Evolutionary conservation across 37 sponge, comb jelly and placozoan species (phyloP), one percentile per base, ranked within the genome.

Genomic region (Mnemiopsis leidyi): DNA sequence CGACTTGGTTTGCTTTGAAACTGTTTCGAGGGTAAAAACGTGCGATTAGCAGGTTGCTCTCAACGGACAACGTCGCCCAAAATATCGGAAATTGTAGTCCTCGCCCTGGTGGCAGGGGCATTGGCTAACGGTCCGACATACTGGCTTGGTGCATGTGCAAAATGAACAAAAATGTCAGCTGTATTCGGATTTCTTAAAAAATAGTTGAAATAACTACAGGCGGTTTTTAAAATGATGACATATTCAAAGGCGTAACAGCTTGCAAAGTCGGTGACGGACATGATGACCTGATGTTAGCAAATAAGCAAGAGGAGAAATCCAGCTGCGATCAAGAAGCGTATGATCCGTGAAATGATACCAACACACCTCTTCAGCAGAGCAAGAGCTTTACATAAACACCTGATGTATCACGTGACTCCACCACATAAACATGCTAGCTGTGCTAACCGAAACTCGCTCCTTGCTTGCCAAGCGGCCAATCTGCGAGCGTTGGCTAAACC

Each of bases 391-490:
- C 9, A 31, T 31, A 77, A 77, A 9, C 79, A 77, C 79, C 20
- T 77, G 79, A 28, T 34, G 36, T 32, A 3, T 13, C 79, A 32
- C 79, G 79, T 77, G 79, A 77, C 36, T 34, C 9, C 32, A 77
- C 79, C 79, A 34, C 79, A 77, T 32, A 77, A 77, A 77, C 79
- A 77, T 77, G 79, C 79, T 77, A 77, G 79, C 79, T 77, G 79
- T 77, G 79, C 32, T 77, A 77, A 77, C 79, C 79, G 79, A 77
- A 26, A 31, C 79, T 77, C 18, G 79, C 79, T 77, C 79, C 79
- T 77, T 77, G 79, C 79, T 34, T 77, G 79, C 79, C 79, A 77
- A 77, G 35, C 79, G 33, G 32, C 79, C 79, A 77, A 77, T 77
- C 79, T 77, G 20, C 18, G 32, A 32, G 33, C 32, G 36, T 13